These are phyloP conservation scores for Megathymus violae DNA, from an alignment of 1,140 invertebrate species.

Conservation along the genomic window DNA sequence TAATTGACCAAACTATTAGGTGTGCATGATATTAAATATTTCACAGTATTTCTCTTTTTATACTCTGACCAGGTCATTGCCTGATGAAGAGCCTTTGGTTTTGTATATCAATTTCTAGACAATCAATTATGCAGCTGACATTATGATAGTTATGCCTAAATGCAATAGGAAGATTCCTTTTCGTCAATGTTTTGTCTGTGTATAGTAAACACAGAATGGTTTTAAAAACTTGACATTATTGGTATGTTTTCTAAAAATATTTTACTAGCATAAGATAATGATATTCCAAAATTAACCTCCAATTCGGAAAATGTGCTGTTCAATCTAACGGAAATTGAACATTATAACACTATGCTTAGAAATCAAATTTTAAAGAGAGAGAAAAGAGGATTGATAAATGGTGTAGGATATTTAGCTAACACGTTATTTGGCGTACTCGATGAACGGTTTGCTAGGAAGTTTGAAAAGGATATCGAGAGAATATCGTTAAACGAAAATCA, in stretches of 20 bases:
- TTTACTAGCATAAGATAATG: too few relatives aligned
- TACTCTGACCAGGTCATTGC: constrained; percentile 55
- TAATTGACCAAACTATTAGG: constrained; percentile 74
- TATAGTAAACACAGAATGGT: too few relatives aligned
- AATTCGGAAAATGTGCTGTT: too few relatives aligned
- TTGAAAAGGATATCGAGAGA: constrained; percentile 35
- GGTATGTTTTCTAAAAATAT: too few relatives aligned
- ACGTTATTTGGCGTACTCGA: constrained; percentile 40
- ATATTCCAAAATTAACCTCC: too few relatives aligned
- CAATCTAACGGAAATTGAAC: constrained; percentile 30
- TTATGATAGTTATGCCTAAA: too few relatives aligned
- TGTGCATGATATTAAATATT: constrained; percentile 72
- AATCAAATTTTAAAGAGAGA: constrained; percentile 22
- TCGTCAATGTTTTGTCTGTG: too few relatives aligned
- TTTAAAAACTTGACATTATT: too few relatives aligned
- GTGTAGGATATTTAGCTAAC: constrained; percentile 40
- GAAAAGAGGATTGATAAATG: constrained; percentile 40
- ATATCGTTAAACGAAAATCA: constrained; percentile 40
- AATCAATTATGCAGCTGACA: too few relatives aligned
- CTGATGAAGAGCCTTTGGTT: constrained; percentile 6
- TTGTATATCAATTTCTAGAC: too few relatives aligned
- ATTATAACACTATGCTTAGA: constrained; percentile 33
- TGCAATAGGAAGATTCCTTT: too few relatives aligned
- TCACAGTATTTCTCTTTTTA: constrained; percentile 67
- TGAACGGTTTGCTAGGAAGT: constrained; percentile 35